Conservation (phyloP, 2,797 vertebrate species). For the Pangasius krempfi region DNA sequence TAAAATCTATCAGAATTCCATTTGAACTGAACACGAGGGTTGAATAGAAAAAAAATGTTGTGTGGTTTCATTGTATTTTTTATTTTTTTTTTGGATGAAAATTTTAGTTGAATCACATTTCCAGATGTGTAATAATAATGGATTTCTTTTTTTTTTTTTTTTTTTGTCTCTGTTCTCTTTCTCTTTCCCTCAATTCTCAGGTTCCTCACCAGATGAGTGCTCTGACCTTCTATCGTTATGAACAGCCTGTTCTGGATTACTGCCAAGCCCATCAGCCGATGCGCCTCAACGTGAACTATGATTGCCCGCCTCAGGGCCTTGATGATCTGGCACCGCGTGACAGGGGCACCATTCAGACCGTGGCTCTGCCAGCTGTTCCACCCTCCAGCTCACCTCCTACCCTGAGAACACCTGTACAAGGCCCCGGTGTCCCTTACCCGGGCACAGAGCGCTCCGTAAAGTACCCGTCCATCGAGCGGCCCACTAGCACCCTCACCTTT, state of each 20-base stretch:
- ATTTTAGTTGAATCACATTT: neutral
- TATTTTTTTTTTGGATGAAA: neutral
- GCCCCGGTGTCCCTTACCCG: conserved; percentile 65
- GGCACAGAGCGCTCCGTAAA: conserved; percentile 69
- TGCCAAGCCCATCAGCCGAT: conserved; percentile 97
- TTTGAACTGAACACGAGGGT: neutral
- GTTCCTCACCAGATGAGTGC: conserved; percentile 94
- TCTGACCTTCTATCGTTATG: conserved; percentile 92
- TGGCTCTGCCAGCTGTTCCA: conserved; percentile 75
- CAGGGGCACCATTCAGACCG: conserved; percentile 77
- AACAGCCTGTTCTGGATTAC: conserved; percentile 93
- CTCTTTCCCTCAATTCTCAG: conserved; percentile 67
- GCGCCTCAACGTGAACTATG: conserved; percentile 89
- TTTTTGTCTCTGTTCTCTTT: neutral
- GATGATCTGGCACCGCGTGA: conserved; percentile 74
- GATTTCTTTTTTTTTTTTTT: no score
- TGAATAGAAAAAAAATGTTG: neutral
- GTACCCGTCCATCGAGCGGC: conserved; percentile 68
- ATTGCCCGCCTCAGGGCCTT: conserved; percentile 78
- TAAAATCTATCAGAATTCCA: neutral
- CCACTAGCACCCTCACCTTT: conserved; percentile 76
- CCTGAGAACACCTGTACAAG: conserved; percentile 47
- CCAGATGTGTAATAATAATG: neutral
- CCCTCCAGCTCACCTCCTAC: conserved; percentile 60
- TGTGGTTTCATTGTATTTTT: neutral